phyloP scores from a whole-genome alignment of 2,113 vertebrate species.

The Tyrannus savana region DNA sequence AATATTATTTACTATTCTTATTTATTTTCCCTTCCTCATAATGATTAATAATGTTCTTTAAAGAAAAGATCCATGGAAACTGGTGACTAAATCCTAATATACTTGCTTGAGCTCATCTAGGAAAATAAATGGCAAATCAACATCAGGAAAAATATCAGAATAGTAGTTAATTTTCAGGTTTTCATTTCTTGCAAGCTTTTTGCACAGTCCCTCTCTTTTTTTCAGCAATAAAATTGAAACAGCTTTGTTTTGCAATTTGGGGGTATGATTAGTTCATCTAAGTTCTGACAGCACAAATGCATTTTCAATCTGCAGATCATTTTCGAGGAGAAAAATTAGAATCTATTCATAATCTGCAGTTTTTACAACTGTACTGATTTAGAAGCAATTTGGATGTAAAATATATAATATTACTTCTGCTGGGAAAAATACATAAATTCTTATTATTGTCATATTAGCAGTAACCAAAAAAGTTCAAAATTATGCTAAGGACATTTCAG shows the following conservation, averaged over 20 bases:
- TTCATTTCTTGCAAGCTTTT: background rate
- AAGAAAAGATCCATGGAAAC: background rate
- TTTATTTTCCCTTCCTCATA: background rate
- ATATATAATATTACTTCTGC: background rate
- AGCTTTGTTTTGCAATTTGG: background rate
- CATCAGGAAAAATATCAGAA: background rate
- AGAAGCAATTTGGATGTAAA: background rate
- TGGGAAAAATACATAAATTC: background rate
- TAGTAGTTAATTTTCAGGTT: background rate
- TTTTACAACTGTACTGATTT: background rate
- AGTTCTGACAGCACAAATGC: background rate
- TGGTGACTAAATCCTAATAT: background rate
- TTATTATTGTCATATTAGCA: background rate
- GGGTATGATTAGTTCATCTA: background rate
- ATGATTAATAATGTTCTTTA: background rate
- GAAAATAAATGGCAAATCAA: background rate
- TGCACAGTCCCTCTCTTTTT: background rate
- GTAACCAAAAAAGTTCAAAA: background rate
- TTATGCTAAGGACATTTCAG: conserved; percentile 26
- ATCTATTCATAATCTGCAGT: background rate
- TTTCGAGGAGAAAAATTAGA: background rate
- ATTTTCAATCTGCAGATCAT: background rate
- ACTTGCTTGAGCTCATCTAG: background rate
- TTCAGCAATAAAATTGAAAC: background rate
- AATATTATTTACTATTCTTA: background rate